These are phyloP conservation scores for Penelope pileata DNA, from an alignment of 2,113 vertebrate genomes.

Conservation along the genomic window DNA sequence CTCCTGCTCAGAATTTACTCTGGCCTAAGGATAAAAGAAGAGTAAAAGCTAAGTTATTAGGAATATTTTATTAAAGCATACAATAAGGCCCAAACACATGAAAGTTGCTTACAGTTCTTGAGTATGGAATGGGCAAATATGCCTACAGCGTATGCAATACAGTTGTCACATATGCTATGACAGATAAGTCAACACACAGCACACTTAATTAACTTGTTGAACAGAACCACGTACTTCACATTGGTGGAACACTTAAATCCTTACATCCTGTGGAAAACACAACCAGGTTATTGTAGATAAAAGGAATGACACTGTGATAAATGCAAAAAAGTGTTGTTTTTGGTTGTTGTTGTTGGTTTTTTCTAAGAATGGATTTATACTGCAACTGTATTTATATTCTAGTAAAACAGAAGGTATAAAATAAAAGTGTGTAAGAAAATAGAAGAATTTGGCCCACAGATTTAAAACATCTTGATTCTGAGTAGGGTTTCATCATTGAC, in stretches of 20 bases:
- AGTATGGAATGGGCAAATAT: not conserved
- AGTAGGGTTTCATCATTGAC: not conserved
- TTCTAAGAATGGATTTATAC: not conserved
- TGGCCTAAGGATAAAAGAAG: conserved; percentile 78
- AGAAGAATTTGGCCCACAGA: not conserved
- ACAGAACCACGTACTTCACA: not conserved
- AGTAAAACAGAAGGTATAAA: not conserved
- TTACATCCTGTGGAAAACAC: not conserved
- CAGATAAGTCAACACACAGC: not conserved
- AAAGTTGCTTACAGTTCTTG: not conserved
- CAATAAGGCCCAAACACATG: not conserved
- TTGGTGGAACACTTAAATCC: not conserved
- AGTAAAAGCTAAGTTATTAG: not conserved
- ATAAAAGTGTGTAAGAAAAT: not conserved
- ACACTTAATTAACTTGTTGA: not conserved
- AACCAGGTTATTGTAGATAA: not conserved
- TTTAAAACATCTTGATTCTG: not conserved
- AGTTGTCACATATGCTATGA: not conserved
- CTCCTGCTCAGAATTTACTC: conserved; percentile 92
- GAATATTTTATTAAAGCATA: not conserved
- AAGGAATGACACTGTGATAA: not conserved
- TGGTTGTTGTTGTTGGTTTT: no score
- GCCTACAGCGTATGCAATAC: not conserved
- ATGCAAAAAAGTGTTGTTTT: no score
- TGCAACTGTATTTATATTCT: not conserved